These are phyloP conservation scores for Limanda limanda DNA, from an alignment of 2,113 vertebrate genomes.

Conservation along the genomic window DNA sequence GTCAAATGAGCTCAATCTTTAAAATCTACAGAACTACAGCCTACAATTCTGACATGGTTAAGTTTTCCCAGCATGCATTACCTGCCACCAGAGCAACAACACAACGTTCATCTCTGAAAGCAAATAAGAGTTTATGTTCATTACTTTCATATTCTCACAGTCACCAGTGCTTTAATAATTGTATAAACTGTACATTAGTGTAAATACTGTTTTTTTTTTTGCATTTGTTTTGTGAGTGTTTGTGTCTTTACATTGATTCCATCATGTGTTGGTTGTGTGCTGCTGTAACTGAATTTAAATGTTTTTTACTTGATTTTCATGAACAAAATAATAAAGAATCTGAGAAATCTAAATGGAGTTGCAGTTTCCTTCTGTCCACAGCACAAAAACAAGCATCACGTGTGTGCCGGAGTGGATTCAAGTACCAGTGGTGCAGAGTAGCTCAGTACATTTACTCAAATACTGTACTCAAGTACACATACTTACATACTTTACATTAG, in stretches of 20 bases:
- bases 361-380: not conserved
- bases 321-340: not conserved
- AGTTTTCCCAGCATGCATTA: slow-evolving; percentile 31
- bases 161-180: slow-evolving; percentile 4
- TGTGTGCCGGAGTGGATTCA: not conserved
- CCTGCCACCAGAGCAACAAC: not conserved
- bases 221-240: not conserved
- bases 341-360: slow-evolving; percentile 9
- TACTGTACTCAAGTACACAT: too few species aligned
- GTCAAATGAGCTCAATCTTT: too few species aligned
- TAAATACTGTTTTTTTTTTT: slow-evolving; percentile 61
- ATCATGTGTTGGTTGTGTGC: slow-evolving; percentile 26
- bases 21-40: too few species aligned
- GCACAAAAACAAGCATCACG: not conserved
- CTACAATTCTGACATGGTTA: not conserved
- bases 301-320: too few species aligned
- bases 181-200: slow-evolving; percentile 66
- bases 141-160: not conserved
- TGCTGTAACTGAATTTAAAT: slow-evolving; percentile 15
- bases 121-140: not conserved
- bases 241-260: not conserved
- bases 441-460: too few species aligned
- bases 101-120: not conserved
- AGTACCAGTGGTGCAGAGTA: not conserved
- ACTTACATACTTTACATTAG: too few species aligned